Evolutionary conservation across 2,113 vertebrate genomes (phyloP).

Genomic region (Microcebus ravelobensis): DNA sequence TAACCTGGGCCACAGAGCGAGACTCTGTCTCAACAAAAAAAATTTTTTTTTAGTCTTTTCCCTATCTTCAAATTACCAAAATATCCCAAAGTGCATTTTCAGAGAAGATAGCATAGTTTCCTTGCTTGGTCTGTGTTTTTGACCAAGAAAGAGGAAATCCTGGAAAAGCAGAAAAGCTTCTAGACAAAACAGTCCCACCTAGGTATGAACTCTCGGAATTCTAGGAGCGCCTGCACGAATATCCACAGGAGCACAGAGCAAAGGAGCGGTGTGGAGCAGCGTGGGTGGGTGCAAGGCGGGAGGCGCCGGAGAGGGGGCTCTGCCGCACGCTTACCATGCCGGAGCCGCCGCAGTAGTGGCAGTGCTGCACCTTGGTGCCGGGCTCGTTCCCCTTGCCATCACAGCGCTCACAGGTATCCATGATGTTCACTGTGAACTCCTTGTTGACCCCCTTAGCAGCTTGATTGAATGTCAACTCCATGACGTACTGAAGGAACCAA

Average conservation of each 20-base stretch:
- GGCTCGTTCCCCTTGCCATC: constrained; percentile 94
- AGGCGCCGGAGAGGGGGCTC: too few species aligned
- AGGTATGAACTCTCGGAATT: background rate
- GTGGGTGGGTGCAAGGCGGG: background rate
- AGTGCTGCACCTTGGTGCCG: constrained; percentile 93
- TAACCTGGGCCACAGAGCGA: too few species aligned
- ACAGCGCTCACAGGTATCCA: constrained; percentile 92
- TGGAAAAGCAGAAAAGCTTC: background rate
- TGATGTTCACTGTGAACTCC: constrained; percentile 92
- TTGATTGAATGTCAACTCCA: constrained; percentile 97
- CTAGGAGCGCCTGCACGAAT: background rate
- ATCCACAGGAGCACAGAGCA: background rate
- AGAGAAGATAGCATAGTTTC: background rate
- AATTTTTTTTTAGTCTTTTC: background rate
- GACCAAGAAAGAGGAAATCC: background rate
- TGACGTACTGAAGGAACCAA: constrained; percentile 89
- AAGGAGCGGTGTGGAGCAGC: accelerated
- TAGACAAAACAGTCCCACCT: background rate
- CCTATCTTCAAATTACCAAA: background rate
- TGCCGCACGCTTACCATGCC: constrained; percentile 91
- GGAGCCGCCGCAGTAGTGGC: constrained; percentile 92
- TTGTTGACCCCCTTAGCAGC: constrained; percentile 99
- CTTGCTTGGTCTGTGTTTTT: background rate
- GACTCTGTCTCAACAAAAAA: background rate
- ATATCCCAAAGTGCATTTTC: background rate